Evolutionary conservation across 2,113 vertebrate species (phyloP), one percentile per base, ranked within the genome.

Genomic region (Sceloporus undulatus): DNA sequence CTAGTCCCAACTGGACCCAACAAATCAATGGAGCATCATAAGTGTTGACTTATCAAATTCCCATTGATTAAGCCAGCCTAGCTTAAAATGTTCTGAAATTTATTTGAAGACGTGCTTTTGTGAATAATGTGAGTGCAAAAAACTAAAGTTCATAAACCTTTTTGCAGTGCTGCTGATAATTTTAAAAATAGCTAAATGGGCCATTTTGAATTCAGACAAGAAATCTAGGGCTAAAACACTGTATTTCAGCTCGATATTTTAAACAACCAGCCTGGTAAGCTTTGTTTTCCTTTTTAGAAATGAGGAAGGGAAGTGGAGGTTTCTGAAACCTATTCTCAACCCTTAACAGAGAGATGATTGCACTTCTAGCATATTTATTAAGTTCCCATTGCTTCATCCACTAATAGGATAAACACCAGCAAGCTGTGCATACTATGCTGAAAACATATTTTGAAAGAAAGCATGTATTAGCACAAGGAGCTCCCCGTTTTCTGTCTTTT

Each of bases 241-340:
- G 25, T 89, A 83, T 91, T 90, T 91, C 85, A 90, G 14, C 23
- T 86, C 71, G 91, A 91, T 87, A 66, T 62, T 81, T 91, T 59
- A 94, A 87, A 84, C n/a, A 65, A 68, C 40, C 48, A 93, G 84
- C 82, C 25, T 85, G 56, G 89, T 94, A 82, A 85, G 66, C 82
- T 91, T 76, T 88, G 75, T 16, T 29, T 4, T 52, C 27, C 34
- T 34, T 42, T 75, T 42, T 23, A 66, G 52, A 73, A 73, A 90
- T 74, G 52, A 75, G 68, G 76, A 77, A 88, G 82, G 34, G 66
- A 79, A 84, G 85, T 88, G 59, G 10, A 25, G 1, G 88, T 92
- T 92, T 92, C 89, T 86, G 79, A 82, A 92, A 92, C 88, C 88
- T 85, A 52, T 93, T 81, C 85, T 91, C 71, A 93, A 21, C 78